These are phyloP conservation scores for Morinoia aosen DNA, from an alignment of 2,888 invertebrate genomes.

Conservation along the genomic window DNA sequence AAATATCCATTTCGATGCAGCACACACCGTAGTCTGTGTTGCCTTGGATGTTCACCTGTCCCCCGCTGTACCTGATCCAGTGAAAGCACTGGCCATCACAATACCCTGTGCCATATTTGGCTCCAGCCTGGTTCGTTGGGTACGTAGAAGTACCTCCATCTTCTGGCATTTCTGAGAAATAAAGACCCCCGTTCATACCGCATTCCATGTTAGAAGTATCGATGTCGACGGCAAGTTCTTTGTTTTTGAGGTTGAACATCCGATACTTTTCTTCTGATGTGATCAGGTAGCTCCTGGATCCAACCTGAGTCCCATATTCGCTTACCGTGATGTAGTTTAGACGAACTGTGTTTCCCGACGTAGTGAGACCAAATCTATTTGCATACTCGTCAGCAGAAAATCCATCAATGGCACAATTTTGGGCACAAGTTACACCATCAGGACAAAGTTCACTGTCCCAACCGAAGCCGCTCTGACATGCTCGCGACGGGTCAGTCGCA, in stretches of 20 bases:
- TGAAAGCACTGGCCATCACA: conserved; percentile 67
- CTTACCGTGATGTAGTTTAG: neutral
- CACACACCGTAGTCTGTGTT: conserved; percentile 63
- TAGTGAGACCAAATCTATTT: conserved; percentile 50
- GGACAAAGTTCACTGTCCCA: conserved; percentile 64
- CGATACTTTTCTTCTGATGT: conserved; percentile 61
- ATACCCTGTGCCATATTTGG: conserved; percentile 66
- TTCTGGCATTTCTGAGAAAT: conserved; percentile 66
- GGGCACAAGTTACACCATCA: conserved; percentile 61
- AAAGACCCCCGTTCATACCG: conserved; percentile 67
- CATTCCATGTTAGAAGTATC: conserved; percentile 63
- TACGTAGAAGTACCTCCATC: conserved; percentile 64
- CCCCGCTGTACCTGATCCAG: conserved; percentile 66
- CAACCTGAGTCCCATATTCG: conserved; percentile 62
- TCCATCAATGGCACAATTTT: conserved; percentile 63
- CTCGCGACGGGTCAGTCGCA: neutral
- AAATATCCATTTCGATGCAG: conserved; percentile 67
- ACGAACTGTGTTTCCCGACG: neutral
- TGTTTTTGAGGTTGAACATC: conserved; percentile 67
- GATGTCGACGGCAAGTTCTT: conserved; percentile 64
- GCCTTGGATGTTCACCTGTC: conserved; percentile 62
- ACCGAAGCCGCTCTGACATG: conserved; percentile 62
- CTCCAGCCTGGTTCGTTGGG: conserved; percentile 65
- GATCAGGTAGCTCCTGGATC: conserved; percentile 65
- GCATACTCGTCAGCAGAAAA: conserved; percentile 54